phyloP scores from a whole-genome alignment of 2,113 vertebrate genomes.

The Elephantulus edwardii region DNA sequence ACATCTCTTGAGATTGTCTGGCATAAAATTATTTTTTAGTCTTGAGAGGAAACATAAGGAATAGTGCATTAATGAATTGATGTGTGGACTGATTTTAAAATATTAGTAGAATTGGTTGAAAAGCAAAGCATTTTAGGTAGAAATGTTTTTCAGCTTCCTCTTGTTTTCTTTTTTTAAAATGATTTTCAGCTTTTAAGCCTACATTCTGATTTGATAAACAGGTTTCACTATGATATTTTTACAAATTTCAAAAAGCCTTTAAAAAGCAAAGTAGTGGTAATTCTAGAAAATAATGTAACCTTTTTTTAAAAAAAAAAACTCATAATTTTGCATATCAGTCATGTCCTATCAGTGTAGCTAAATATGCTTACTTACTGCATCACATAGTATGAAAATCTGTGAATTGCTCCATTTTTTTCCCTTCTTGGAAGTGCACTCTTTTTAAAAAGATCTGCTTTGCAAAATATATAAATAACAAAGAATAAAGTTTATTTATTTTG shows the following conservation, averaged over 20 bases:
- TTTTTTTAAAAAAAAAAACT: not conserved
- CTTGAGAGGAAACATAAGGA: not conserved
- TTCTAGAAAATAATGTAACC: conserved; percentile 11
- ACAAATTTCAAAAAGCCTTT: not conserved
- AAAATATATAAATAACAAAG: conserved; percentile 1
- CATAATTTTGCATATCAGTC: not conserved
- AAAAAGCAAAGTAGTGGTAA: not conserved
- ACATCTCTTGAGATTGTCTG: not conserved
- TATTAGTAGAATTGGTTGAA: not conserved
- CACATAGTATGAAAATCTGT: not conserved
- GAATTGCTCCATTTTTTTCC: not conserved
- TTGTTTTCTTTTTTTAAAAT: too few relatives aligned
- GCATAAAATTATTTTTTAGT: not conserved
- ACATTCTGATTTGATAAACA: not conserved
- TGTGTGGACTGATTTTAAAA: not conserved
- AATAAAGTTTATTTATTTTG: conserved; percentile 11
- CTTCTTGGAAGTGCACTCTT: not conserved
- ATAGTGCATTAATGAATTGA: not conserved
- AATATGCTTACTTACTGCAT: not conserved
- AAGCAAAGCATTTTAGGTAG: conserved; percentile 14
- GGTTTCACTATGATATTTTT: not conserved
- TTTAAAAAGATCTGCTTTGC: not conserved
- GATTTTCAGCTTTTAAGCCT: conserved; percentile 6
- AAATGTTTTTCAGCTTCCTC: conserved; percentile 21
- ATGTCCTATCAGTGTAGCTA: not conserved